Conservation (phyloP, 1,140 invertebrate species). For the Drosophila equinoxialis region DNA sequence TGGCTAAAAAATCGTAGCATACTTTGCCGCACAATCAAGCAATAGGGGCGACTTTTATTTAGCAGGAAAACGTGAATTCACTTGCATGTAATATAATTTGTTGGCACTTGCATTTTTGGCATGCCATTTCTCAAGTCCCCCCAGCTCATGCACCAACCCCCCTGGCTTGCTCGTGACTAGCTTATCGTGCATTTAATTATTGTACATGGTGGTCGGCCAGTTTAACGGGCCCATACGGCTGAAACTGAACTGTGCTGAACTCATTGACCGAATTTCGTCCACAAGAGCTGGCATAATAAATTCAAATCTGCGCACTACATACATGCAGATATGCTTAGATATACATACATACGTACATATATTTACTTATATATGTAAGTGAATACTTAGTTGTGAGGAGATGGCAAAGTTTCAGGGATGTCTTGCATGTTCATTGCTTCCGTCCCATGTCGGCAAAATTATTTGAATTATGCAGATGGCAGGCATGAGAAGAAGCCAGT, state of each 20-base stretch:
- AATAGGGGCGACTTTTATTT: conserved; percentile 49
- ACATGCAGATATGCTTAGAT: neutral
- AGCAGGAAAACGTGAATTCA: conserved; percentile 4
- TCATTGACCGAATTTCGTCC: conserved; percentile 21
- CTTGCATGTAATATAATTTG: conserved; percentile 57
- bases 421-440: conserved; percentile 53
- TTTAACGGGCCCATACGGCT: conserved; percentile 10
- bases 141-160: neutral
- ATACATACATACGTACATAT: neutral
- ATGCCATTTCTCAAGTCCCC: conserved; percentile 37
- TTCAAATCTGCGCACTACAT: neutral
- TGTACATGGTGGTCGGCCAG: conserved; percentile 2
- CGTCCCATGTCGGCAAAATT: conserved; percentile 50
- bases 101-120: conserved; percentile 52
- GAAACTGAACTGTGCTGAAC: neutral
- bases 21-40: conserved; percentile 49
- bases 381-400: conserved; percentile 10
- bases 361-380: neutral
- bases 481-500: conserved; percentile 23
- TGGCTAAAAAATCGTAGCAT: conserved; percentile 52
- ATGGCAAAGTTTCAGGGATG: neutral
- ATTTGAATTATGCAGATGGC: conserved; percentile 65
- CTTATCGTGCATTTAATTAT: conserved; percentile 63
- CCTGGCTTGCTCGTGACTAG: conserved; percentile 1
- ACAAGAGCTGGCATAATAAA: conserved; percentile 15